phyloP scores from a whole-genome alignment of 2,888 invertebrate species.

The Sphecodes monilicornis region DNA sequence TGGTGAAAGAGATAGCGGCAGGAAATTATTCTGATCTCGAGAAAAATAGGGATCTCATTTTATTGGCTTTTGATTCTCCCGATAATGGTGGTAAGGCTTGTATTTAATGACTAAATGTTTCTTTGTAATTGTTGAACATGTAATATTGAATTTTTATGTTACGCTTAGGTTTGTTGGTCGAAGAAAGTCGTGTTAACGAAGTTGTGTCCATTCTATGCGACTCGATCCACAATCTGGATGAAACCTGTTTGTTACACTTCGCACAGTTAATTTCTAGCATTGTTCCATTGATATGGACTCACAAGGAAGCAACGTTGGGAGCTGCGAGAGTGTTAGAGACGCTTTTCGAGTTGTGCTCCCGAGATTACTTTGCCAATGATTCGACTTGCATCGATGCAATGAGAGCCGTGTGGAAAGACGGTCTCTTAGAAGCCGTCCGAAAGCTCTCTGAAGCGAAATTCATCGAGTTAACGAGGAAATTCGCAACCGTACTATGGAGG shows the following conservation, averaged over 20 bases:
- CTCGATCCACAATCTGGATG: slow-evolving; percentile 72
- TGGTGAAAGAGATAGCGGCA: slow-evolving; percentile 75
- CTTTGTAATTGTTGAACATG: background rate
- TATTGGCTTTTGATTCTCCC: slow-evolving; percentile 75
- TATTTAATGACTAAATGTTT: slow-evolving; percentile 11
- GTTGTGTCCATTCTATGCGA: slow-evolving; percentile 83
- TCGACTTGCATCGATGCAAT: slow-evolving; percentile 57
- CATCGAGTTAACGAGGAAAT: slow-evolving; percentile 76
- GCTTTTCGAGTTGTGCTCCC: slow-evolving; percentile 72
- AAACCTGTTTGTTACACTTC: slow-evolving; percentile 59
- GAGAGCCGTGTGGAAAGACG: slow-evolving; percentile 73
- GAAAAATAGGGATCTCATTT: slow-evolving; percentile 72
- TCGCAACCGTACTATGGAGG: slow-evolving; percentile 79
- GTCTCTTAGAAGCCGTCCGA: slow-evolving; percentile 69
- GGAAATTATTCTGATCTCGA: slow-evolving; percentile 60
- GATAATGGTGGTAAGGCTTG: slow-evolving; percentile 82
- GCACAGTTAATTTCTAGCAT: slow-evolving; percentile 70
- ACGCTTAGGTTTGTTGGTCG: slow-evolving; percentile 84
- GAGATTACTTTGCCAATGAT: slow-evolving; percentile 53
- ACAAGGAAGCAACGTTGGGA: slow-evolving; percentile 66
- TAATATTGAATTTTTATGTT: slow-evolving; percentile 25
- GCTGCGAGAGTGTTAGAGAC: slow-evolving; percentile 74
- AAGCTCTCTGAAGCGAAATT: slow-evolving; percentile 72
- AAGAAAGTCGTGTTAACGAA: slow-evolving; percentile 80
- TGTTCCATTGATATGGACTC: slow-evolving; percentile 71